Evolutionary conservation across 2,888 invertebrate genomes (phyloP).

Genomic region (Dasysyrphus tricinctus): DNA sequence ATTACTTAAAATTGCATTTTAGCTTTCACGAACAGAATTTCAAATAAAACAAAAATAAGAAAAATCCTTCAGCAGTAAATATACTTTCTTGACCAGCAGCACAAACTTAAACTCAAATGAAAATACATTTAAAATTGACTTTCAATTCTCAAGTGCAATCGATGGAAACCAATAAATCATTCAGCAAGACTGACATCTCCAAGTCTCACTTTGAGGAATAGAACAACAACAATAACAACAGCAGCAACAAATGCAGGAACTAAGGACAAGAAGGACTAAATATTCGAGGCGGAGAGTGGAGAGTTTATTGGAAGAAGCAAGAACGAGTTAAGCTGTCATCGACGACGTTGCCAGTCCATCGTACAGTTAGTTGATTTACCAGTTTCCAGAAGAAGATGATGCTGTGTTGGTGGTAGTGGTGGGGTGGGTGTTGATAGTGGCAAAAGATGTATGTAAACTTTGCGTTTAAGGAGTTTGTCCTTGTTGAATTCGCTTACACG

Average conservation of each 20-base stretch:
- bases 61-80: not conserved
- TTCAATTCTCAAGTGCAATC: slow-evolving; percentile 60
- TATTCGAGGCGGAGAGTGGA: not conserved
- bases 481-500: slow-evolving; percentile 27
- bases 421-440: not conserved
- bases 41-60: not conserved
- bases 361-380: not conserved
- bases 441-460: slow-evolving; percentile 36
- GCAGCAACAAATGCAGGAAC: not conserved
- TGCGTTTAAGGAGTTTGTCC: slow-evolving; percentile 32
- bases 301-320: not conserved
- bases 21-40: not conserved
- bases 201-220: slow-evolving; percentile 31
- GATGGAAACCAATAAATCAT: slow-evolving; percentile 68
- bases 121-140: slow-evolving; percentile 56
- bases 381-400: not conserved
- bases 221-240: not conserved
- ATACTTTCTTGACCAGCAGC: slow-evolving; percentile 20
- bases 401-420: not conserved
- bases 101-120: not conserved
- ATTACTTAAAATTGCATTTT: not conserved
- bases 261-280: not conserved
- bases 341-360: not conserved
- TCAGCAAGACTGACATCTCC: slow-evolving; percentile 39
- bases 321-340: not conserved